Conservation (phyloP, 2,888 invertebrate species). For the Nudaria mundana region DNA sequence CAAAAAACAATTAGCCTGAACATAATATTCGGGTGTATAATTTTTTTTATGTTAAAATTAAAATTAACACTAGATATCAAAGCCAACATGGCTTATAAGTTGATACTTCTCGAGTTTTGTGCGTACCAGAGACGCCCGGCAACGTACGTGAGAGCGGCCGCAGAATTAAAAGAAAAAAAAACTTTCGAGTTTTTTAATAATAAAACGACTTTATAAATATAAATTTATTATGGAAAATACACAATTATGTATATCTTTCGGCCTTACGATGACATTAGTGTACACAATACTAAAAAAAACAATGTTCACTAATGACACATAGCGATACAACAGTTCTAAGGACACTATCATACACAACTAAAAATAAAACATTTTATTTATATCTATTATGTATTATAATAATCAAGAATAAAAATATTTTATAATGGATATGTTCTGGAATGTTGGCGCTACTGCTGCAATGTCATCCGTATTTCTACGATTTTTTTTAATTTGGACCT, state of each 20-base stretch:
- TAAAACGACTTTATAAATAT: slow-evolving; percentile 55
- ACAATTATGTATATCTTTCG: slow-evolving; percentile 79
- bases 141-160: too few relatives aligned
- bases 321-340: slow-evolving; percentile 72
- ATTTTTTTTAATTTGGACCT: slow-evolving; percentile 18
- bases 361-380: slow-evolving; percentile 39
- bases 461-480: slow-evolving; percentile 55
- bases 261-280: slow-evolving; percentile 77
- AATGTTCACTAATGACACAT: slow-evolving; percentile 67
- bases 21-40: too few relatives aligned
- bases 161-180: too few relatives aligned
- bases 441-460: slow-evolving; percentile 65
- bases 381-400: too few relatives aligned
- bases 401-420: slow-evolving; percentile 49
- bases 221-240: slow-evolving; percentile 77
- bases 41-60: too few relatives aligned
- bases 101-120: too few relatives aligned
- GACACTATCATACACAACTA: slow-evolving; percentile 59
- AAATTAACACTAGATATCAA: too few relatives aligned
- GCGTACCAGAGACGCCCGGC: too few relatives aligned
- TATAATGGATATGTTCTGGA: slow-evolving; percentile 56
- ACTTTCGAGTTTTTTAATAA: too few relatives aligned
- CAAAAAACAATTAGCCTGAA: too few relatives aligned
- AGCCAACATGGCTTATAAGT: too few relatives aligned
- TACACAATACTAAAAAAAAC: slow-evolving; percentile 64